Evolutionary conservation across 1,140 invertebrate species (phyloP), one percentile per base, ranked within the genome.

Genomic region (Globodera ellingtonae): DNA sequence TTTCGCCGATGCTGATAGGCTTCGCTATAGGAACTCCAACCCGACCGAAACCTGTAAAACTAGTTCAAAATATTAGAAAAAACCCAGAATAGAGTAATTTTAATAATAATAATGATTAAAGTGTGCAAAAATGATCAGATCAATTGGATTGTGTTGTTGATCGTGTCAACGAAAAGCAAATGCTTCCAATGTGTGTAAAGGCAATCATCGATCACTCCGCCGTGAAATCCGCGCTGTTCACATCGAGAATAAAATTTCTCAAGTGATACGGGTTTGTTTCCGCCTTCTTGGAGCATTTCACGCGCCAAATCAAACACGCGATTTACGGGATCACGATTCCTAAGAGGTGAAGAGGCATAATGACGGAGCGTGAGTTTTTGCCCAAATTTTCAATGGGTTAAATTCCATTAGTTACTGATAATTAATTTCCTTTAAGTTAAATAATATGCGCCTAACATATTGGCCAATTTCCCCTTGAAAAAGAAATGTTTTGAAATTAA

Each of bases 251-350:
- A 69, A 21, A 83, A 47, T 10, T 86, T 65, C 44, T 81, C 76
- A 18, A 85, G 69, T 13, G 52, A 44, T 13, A 86, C 52, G 59
- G 72, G 82, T 72, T 79, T 75, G 72, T 62, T 81, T 74, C 72
- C 75, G 48, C 52, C 67, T 59, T 81, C 75, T 47, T 79, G 56
- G 21, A 84, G 70, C 70, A 86, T 46, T 21, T 87, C 72, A 62
- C 86, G 86, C 50, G 86, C 84, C n/a, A 77, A 21, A 71, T 86
- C 84, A 67, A 82, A 86, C 24, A 83, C 88, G 73, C 67, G 72
- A 71, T 79, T 76, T 46, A 79, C 74, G 24, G 84, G 86, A 65
- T 78, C 79, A 52, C 66, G 79, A 56, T n/a, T 75, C 65, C 81
- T 87, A 59, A 79, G 44, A 67, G 48, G 48, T 67, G 21, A 76